Base-by-base conservation (phyloP, 1,140 invertebrate species). In the Tetranychus urticae region DNA sequence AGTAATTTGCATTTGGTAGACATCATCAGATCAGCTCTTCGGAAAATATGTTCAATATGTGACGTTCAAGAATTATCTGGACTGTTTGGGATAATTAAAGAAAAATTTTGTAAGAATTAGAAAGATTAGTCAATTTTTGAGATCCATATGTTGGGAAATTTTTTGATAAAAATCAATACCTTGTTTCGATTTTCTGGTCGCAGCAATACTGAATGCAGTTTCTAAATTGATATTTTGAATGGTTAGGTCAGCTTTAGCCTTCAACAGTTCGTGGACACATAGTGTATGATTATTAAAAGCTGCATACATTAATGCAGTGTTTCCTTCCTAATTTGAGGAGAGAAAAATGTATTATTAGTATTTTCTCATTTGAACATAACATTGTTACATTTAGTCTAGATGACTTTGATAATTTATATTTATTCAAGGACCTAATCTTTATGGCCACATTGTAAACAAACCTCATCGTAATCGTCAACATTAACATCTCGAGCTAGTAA, bases 231-330 rank as follows among this genome's bases (percentile, higher is more conserved):
- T 78, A 76, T 91, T 91, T 56, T 77, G 77, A 42, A 81, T 71
- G 13, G 82, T 84, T 36, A 90, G 70, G 72, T 90, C 83, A 37
- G 86, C 83, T 55, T 82, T 82, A 69, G 79, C 77, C 37, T 79
- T 73, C 39, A 92, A 75, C 45, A 92, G 73, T 70, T 88, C 84
- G 68, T 86, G 82, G 66, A 84, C 86, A 59, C 84, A 84, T 69
- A 85, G 83, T 1, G 84, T 81, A 75, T 89, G 86, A 75, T 90
- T 86, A 47, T 82, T 84, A 69, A 80, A 80, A 12, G 85, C 84
- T 46, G 87, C 86, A 75, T 86, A 90, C 80, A 91, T 89, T 36
- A 92, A 73, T 13, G 86, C 82, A 55, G 86, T 87, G 69, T 86
- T 88, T 55, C 84, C 84, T 66, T 84, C 77, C 85, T 87, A 59